Base-by-base conservation (phyloP, 2,888 invertebrate species). In the Torymus texanus region DNA sequence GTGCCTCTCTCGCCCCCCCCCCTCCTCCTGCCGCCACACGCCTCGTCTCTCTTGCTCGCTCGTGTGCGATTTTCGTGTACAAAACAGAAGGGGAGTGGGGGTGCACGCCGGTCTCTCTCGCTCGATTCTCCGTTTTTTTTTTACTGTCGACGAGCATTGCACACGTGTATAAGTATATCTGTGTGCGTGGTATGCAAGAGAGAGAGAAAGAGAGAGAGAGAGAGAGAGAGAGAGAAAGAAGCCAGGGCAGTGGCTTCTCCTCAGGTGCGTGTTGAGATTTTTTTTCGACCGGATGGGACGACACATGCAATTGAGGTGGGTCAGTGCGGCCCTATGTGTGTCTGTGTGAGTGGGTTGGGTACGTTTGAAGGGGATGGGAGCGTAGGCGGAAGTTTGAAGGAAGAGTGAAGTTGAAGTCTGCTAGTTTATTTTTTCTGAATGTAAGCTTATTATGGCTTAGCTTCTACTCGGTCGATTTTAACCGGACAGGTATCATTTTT, bases 1-100 rank as follows among this genome's bases (percentile, higher is more conserved):
- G 68, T 21, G 16, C 24, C n/a, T 24, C 83, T 55, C 76, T 81
- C 75, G 81, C 29, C n/a, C 10, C 24, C 14, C 50, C 56, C 41
- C 14, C 73, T 67, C 66, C 65, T 75, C 76, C 29, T 59, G 2
- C 21, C 21, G 21, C 21, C 21, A 21, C 21, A 2, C 21, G 21
- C 21, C 2, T 21, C 21, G 21, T 21, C 21, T 21, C 21, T 63
- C 50, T 50, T 66, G 55, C 70, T 63, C 29, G 66, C 72, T 14
- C 55, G n/a, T 29, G 24, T 61, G 13, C 29, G 59, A 50, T 77
- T 71, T 77, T 58, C 29, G 67, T 65, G 62, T 59, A 16, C 58
- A 53, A 18, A 70, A 56, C n/a, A 62, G 50, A 8, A 8, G 41
- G 24, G 21, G 24, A 29, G 65, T 70, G 71, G 51, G 62, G 72